phyloP scores from a whole-genome alignment of 2,797 vertebrate genomes.

The Diceros bicornis region DNA sequence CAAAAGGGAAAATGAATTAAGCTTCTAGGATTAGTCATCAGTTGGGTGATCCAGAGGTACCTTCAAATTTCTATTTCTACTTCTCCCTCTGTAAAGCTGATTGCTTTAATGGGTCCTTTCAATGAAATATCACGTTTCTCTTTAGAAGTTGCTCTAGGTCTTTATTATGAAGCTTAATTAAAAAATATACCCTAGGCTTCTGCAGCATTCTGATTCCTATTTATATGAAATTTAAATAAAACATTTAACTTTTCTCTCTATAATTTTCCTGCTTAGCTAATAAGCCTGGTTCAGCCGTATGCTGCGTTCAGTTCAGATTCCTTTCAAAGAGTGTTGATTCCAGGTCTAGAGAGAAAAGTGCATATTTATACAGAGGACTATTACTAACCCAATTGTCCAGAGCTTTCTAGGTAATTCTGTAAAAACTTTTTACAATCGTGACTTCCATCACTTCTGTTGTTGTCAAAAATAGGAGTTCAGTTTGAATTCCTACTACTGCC shows the following conservation, averaged over 20 bases:
- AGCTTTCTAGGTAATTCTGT: neutral
- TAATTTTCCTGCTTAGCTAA: neutral
- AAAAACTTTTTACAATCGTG: neutral
- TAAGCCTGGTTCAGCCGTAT: neutral
- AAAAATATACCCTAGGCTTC: slow-evolving; percentile 36
- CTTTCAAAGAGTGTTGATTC: neutral
- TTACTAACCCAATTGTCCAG: neutral
- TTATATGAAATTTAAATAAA: slow-evolving; percentile 27
- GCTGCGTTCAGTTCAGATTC: neutral
- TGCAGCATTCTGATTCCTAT: neutral
- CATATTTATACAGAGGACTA: neutral
- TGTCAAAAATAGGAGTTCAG: neutral
- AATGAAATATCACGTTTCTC: neutral
- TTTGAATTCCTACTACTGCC: neutral
- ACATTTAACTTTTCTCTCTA: slow-evolving; percentile 48
- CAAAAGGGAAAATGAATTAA: neutral
- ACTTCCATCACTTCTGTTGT: neutral
- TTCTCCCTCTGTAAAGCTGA: neutral
- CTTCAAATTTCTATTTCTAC: neutral
- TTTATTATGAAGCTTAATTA: slow-evolving; percentile 63
- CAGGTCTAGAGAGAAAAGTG: neutral
- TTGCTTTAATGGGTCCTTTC: slow-evolving; percentile 7
- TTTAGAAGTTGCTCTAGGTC: neutral
- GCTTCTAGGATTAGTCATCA: neutral
- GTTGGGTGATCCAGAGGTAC: neutral